Conservation (phyloP, 2,113 vertebrate species). For the Eonycteris spelaea region DNA sequence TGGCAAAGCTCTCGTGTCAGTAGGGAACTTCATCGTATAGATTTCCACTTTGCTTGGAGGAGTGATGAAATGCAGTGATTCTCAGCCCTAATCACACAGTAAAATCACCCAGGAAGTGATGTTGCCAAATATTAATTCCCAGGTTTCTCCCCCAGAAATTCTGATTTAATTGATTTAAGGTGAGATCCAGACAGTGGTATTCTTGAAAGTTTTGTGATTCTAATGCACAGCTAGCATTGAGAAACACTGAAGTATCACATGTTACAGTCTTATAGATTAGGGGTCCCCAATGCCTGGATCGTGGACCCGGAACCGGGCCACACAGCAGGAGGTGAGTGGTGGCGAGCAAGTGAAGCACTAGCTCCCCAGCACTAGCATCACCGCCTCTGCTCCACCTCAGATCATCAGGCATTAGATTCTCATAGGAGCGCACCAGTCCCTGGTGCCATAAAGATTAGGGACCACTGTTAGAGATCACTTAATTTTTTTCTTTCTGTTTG, state of each 20-base stretch:
- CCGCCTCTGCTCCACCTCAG: too few relatives aligned
- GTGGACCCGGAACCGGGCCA: too few relatives aligned
- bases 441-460: too few relatives aligned
- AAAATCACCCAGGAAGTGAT: neutral
- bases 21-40: conserved; percentile 2
- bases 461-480: neutral
- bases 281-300: too few relatives aligned
- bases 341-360: too few relatives aligned
- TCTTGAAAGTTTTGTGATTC: conserved; percentile 27
- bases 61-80: neutral
- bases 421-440: too few relatives aligned
- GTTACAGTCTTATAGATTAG: neutral
- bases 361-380: too few relatives aligned
- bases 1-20: neutral
- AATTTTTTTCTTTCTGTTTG: neutral
- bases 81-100: neutral
- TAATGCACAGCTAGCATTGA: neutral
- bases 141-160: neutral
- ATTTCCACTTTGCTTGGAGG: conserved; percentile 21
- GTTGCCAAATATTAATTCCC: neutral
- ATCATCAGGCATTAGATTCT: too few relatives aligned
- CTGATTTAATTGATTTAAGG: conserved; percentile 28
- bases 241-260: neutral
- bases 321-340: too few relatives aligned
- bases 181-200: neutral